A percentile compares a stretch with the other conserved stretches of the same genome.
phyloP scores from a whole-genome alignment of 2,888 invertebrate species.

The Digitonthophagus gazella region DNA sequence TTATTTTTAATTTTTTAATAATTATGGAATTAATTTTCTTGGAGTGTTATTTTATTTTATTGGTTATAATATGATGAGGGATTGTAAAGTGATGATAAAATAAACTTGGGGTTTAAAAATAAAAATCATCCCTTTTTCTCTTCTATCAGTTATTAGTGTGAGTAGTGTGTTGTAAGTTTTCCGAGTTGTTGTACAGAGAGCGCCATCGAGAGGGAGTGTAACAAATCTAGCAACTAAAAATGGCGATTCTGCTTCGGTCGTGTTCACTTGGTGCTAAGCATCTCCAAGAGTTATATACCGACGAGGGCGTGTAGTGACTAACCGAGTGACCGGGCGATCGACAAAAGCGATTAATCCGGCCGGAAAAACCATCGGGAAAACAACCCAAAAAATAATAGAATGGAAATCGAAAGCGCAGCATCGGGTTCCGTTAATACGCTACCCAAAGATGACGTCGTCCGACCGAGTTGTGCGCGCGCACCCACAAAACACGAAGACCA shows the following conservation, averaged over 20 bases:
- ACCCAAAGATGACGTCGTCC: slow-evolving; percentile 58
- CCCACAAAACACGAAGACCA: slow-evolving; percentile 47
- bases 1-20: too few species aligned
- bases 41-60: too few species aligned
- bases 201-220: slow-evolving; percentile 29
- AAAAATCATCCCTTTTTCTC: slow-evolving; percentile 26
- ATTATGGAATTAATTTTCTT: too few species aligned
- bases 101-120: background rate
- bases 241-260: slow-evolving; percentile 48
- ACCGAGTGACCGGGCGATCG: slow-evolving; percentile 24
- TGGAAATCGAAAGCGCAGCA: slow-evolving; percentile 39
- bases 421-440: slow-evolving; percentile 41
- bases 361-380: slow-evolving; percentile 40
- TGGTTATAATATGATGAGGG: background rate
- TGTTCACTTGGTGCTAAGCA: slow-evolving; percentile 45
- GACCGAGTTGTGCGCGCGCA: slow-evolving; percentile 53
- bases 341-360: slow-evolving; percentile 14
- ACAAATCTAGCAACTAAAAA: slow-evolving; percentile 42
- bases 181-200: slow-evolving; percentile 20
- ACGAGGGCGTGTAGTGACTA: slow-evolving; percentile 42
- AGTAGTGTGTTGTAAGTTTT: too few species aligned
- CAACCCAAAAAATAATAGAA: slow-evolving; percentile 27
- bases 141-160: slow-evolving; percentile 3
- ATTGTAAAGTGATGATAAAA: background rate
- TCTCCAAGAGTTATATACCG: slow-evolving; percentile 39